A percentile compares a stretch with the other conserved stretches of the same genome.
These are phyloP conservation scores for Cricetomys ansorgei DNA, from an alignment of 2,113 vertebrate genomes.

Conservation along the genomic window DNA sequence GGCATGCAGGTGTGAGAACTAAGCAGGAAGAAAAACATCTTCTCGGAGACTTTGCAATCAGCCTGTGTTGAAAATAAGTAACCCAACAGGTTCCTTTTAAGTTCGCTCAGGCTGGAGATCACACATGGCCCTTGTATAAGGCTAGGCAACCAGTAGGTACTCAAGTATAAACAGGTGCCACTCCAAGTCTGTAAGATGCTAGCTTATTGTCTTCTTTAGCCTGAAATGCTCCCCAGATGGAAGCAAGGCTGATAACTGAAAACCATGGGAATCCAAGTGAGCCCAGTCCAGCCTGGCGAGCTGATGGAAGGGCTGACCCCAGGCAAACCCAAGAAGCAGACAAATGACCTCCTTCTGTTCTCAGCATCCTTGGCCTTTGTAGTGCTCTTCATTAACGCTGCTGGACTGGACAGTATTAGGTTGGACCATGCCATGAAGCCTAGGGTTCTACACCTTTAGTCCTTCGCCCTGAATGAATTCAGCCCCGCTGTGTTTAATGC, in stretches of 20 bases:
- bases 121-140: not conserved
- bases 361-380: not conserved
- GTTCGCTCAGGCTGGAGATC: not conserved
- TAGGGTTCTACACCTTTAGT: too few species aligned
- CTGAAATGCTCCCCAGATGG: not conserved
- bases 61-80: not conserved
- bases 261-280: not conserved
- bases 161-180: not conserved
- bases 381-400: too few species aligned
- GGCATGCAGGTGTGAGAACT: not conserved
- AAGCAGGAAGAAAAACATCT: not conserved
- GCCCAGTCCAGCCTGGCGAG: not conserved
- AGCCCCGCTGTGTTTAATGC: too few species aligned
- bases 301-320: not conserved
- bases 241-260: not conserved
- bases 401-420: too few species aligned
- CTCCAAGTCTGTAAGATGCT: not conserved
- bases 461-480: too few species aligned
- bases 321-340: not conserved
- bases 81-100: not conserved
- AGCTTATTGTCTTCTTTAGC: not conserved
- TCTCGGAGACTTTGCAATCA: not conserved
- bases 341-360: not conserved
- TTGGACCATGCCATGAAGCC: too few species aligned
- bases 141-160: not conserved